A percentile compares a stretch with the other conserved stretches of the same genome.
phyloP scores from a whole-genome alignment of 2,797 vertebrate species.

The Aplochiton taeniatus region DNA sequence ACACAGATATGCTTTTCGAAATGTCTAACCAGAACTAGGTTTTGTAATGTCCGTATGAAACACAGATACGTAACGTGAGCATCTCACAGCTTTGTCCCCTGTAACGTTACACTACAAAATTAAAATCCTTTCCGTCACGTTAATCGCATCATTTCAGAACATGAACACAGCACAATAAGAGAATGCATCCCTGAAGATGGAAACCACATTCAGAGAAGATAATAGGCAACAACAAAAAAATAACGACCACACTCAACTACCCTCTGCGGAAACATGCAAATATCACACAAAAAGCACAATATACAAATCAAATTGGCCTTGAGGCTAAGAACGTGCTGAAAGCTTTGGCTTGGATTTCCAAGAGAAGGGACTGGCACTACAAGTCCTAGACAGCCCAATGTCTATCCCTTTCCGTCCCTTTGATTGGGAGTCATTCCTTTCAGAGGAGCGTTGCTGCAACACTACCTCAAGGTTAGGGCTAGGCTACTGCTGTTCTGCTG shows the following conservation, averaged over 20 bases:
- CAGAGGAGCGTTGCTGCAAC: slow-evolving; percentile 29
- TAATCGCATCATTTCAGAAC: slow-evolving; percentile 11
- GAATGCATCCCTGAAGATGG: not conserved
- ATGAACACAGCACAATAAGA: slow-evolving; percentile 10
- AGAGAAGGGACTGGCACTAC: slow-evolving; percentile 22
- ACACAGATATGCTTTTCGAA: slow-evolving; percentile 31
- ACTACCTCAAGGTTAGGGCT: slow-evolving; percentile 45
- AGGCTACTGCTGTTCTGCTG: slow-evolving; percentile 4
- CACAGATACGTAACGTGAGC: not conserved
- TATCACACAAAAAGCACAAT: slow-evolving; percentile 26
- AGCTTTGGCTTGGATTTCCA: slow-evolving; percentile 9
- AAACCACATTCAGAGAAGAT: slow-evolving; percentile 22
- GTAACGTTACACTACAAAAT: slow-evolving; percentile 13
- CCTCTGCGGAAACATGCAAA: slow-evolving; percentile 12
- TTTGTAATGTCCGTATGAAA: not conserved
- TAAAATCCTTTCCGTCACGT: slow-evolving; percentile 15
- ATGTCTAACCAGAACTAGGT: slow-evolving; percentile 48
- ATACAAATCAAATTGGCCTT: slow-evolving; percentile 39
- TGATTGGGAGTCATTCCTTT: slow-evolving; percentile 47
- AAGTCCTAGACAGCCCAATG: not conserved
- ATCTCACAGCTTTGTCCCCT: not conserved
- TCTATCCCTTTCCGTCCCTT: slow-evolving; percentile 17
- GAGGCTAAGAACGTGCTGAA: slow-evolving; percentile 19
- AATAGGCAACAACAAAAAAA: slow-evolving; percentile 6
- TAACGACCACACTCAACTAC: slow-evolving; percentile 18